Evolutionary conservation across 1,140 invertebrate genomes (phyloP).

Genomic region (Phenacoccus solenopsis): DNA sequence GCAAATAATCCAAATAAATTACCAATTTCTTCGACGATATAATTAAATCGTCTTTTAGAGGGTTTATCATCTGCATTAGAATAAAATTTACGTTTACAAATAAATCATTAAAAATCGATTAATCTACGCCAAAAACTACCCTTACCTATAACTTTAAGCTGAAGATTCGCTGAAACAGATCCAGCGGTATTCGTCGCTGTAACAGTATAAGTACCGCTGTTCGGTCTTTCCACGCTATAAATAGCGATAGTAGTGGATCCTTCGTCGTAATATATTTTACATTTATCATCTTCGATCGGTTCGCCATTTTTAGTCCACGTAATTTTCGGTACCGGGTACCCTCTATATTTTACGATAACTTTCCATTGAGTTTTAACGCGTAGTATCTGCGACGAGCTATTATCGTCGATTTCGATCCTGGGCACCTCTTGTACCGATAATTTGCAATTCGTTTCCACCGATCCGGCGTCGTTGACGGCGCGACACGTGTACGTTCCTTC

Average conservation of each 20-base stretch:
- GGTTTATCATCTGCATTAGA: neutral
- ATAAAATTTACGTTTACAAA: neutral
- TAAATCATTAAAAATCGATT: neutral
- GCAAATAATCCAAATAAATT: too few relatives aligned
- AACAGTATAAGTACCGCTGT: slow-evolving; percentile 51
- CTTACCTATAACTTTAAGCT: slow-evolving; percentile 65
- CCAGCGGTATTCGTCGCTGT: slow-evolving; percentile 57
- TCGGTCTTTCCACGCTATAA: slow-evolving; percentile 42
- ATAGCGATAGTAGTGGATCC: slow-evolving; percentile 47
- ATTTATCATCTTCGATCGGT: slow-evolving; percentile 37
- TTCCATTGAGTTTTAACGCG: slow-evolving; percentile 46
- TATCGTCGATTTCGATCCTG: slow-evolving; percentile 44
- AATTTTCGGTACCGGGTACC: slow-evolving; percentile 52
- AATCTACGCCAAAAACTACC: slow-evolving; percentile 15
- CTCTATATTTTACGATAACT: slow-evolving; percentile 44
- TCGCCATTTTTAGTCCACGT: slow-evolving; percentile 50
- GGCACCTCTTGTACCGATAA: slow-evolving; percentile 54
- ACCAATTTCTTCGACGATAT: neutral
- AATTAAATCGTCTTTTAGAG: neutral
- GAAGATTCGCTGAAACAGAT: slow-evolving; percentile 50
- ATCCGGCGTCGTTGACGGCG: slow-evolving; percentile 58
- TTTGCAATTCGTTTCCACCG: slow-evolving; percentile 50
- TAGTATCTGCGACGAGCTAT: slow-evolving; percentile 43
- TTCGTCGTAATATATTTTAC: slow-evolving; percentile 44
- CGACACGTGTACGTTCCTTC: slow-evolving; percentile 56